Percentiles rank a stretch among this genome's conserved stretches.
Conservation (phyloP, 1,140 invertebrate species). For the Metopolophium dirhodum region DNA sequence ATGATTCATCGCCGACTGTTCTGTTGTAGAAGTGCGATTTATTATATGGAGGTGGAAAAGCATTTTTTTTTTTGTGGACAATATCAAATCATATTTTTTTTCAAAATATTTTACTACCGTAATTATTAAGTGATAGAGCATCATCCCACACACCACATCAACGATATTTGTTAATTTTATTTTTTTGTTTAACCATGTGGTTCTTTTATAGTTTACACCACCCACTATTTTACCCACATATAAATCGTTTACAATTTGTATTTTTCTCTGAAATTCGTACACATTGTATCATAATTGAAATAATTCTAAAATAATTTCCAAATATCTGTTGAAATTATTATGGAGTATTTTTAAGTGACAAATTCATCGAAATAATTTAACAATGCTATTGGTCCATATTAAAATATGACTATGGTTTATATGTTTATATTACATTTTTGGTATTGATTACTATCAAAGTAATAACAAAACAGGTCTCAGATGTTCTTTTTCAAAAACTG, state of each 20-base stretch:
- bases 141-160: not conserved
- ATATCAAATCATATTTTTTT: not conserved
- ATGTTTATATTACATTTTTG: not conserved
- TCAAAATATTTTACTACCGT: not conserved
- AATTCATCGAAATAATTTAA: not conserved
- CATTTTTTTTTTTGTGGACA: not conserved
- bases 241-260: not conserved
- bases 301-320: not conserved
- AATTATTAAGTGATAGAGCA: not conserved
- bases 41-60: not conserved
- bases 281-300: not conserved
- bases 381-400: not conserved
- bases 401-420: not conserved
- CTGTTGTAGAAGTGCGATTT: not conserved
- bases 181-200: not conserved
- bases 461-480: not conserved
- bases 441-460: constrained; percentile 10
- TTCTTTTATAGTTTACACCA: not conserved
- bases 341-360: not conserved
- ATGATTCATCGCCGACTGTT: not conserved
- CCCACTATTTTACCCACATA: not conserved
- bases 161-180: not conserved
- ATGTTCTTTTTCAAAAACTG: not conserved
- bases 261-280: not conserved
- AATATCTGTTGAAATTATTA: not conserved